Conservation (phyloP, 2,888 invertebrate genomes). For the Hetaerina titia region DNA sequence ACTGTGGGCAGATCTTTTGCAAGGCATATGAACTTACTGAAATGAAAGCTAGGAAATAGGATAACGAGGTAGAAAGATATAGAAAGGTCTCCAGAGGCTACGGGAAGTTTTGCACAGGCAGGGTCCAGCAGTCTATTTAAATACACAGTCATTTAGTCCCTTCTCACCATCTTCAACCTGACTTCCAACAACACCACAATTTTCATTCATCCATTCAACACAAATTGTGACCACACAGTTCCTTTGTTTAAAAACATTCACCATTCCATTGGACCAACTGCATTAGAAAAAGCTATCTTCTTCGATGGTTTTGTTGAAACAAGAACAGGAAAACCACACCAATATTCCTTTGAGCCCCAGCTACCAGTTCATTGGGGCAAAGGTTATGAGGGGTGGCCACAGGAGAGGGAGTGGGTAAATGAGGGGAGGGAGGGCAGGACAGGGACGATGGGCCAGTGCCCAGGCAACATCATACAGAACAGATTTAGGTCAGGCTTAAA, state of each 20-base stretch:
- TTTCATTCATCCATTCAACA: conserved; percentile 52
- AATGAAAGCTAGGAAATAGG: conserved; percentile 51
- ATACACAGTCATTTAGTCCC: conserved; percentile 40
- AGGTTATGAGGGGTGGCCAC: conserved; percentile 14
- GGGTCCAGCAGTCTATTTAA: conserved; percentile 57
- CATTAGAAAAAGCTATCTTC: conserved; percentile 48
- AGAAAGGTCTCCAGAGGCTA: conserved; percentile 53
- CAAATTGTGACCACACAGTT: conserved; percentile 50
- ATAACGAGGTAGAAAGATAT: conserved; percentile 60
- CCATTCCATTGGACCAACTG: conserved; percentile 57
- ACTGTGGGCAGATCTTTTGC: conserved; percentile 53
- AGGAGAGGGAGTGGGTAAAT: background rate
- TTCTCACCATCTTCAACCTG: conserved; percentile 12
- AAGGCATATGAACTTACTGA: background rate
- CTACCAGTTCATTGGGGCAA: conserved; percentile 45
- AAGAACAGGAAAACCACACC: conserved; percentile 40
- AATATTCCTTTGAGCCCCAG: background rate
- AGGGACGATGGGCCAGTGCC: conserved; percentile 7
- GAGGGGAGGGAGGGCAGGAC: background rate
- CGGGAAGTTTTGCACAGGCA: conserved; percentile 64
- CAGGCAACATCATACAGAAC: conserved; percentile 37
- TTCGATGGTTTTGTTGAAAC: conserved; percentile 5
- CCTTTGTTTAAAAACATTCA: conserved; percentile 43
- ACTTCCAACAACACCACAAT: conserved; percentile 41
- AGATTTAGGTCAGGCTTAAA: conserved; percentile 42